phyloP scores from a whole-genome alignment of 2,797 vertebrate genomes.

The Pelochelys cantorii region DNA sequence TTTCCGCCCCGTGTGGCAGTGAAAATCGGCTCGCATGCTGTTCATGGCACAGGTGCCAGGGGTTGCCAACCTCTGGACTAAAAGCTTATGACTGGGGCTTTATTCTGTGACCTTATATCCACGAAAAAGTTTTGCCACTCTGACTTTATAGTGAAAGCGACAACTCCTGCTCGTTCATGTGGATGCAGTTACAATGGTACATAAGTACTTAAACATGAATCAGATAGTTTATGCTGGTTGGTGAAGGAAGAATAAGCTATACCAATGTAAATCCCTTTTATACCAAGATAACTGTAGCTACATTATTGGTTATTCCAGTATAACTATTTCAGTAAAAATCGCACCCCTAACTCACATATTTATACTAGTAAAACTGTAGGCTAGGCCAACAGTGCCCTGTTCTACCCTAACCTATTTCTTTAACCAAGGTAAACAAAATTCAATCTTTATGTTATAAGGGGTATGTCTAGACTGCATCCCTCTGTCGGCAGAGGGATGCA shows the following conservation, averaged over 20 bases:
- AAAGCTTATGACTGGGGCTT: neutral
- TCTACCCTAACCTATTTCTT: neutral
- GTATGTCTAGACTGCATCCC: too few relatives aligned
- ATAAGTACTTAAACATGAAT: neutral
- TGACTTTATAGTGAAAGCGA: neutral
- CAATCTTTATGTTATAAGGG: neutral
- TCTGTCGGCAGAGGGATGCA: too few relatives aligned
- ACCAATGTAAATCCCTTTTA: neutral
- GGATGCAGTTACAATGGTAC: neutral
- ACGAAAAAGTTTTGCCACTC: neutral
- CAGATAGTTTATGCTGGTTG: neutral
- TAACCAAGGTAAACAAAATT: rapidly evolving
- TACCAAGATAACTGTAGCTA: rapidly evolving
- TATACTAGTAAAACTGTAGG: neutral
- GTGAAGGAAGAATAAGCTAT: neutral
- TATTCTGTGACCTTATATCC: neutral
- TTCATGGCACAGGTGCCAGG: too few relatives aligned
- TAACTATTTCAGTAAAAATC: neutral
- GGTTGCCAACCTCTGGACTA: neutral
- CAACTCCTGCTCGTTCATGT: neutral
- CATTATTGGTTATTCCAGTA: neutral
- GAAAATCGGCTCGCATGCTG: too few relatives aligned
- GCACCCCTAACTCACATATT: neutral
- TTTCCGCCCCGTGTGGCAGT: too few relatives aligned
- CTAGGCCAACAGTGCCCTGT: neutral